Evolutionary conservation across 2,113 vertebrate genomes (phyloP), one percentile per base, ranked within the genome.

Genomic region (Donacobius atricapilla): DNA sequence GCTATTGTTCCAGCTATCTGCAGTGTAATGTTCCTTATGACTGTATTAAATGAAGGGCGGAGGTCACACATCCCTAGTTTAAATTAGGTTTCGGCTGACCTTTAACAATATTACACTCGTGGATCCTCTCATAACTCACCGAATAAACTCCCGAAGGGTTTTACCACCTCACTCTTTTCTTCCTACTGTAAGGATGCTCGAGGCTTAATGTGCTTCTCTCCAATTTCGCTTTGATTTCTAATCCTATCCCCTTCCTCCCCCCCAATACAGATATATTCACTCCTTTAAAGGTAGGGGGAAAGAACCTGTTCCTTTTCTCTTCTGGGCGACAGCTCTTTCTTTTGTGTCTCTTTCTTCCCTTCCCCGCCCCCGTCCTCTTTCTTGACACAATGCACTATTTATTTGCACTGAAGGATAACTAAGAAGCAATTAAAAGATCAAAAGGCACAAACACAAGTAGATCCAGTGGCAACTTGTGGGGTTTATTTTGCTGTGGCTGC

Each of bases 401-500:
- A 97, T 93, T 97, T 97, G 96, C 96, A 97, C 93, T 97, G 96
- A 97, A 97, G 97, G 96, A 97, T 96, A 97, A 96, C 96, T 97
- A 96, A 97, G 96, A 97, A 95, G 96, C 96, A 96, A 97, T 97
- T 97, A 97, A 97, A 97, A 97, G 94, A 97, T 97, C 97, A 97
- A 97, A 97, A 97, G 94, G 92, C 96, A 96, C 92, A 94, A 94
- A 96, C 90, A 96, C 96, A 96, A 97, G 93, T 91, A 95, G 95
- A 93, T 95, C 95, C 94, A 97, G 87, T 94, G 87, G 94, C 96
- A 97, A 96, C 96, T 96, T 97, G 95, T 95, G 96, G 90, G 93
- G 93, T 93, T 94, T 93, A 94, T 92, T 95, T 94, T 94, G 92
- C 94, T 77, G 73, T 56, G 23, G 25, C 63, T 69, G 54, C 69